Conservation (phyloP, 2,113 vertebrate genomes). For the Spermophilus dauricus region DNA sequence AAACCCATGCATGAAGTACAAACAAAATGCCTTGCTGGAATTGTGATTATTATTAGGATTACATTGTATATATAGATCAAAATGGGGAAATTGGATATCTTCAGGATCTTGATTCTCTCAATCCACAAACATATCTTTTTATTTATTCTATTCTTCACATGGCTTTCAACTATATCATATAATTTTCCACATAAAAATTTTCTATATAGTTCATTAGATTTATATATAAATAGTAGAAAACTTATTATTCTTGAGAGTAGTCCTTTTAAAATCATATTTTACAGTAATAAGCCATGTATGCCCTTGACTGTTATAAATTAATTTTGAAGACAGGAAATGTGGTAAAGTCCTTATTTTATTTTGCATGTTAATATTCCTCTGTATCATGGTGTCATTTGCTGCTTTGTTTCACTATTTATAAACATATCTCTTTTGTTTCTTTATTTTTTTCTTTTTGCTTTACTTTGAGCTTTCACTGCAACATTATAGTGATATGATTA, state of each 20-base stretch:
- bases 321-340: neutral
- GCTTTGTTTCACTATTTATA: neutral
- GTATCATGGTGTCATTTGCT: neutral
- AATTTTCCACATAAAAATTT: neutral
- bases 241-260: neutral
- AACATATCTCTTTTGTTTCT: neutral
- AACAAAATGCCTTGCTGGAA: neutral
- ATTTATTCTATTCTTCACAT: neutral
- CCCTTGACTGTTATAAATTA: neutral
- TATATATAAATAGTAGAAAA: neutral
- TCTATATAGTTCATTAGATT: neutral
- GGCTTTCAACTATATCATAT: neutral
- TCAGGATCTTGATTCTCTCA: neutral
- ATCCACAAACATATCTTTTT: neutral
- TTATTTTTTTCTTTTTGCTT: neutral
- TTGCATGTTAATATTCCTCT: neutral
- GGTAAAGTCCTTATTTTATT: neutral
- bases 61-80: neutral
- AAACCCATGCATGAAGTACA: neutral
- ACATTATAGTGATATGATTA: neutral
- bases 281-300: neutral
- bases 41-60: neutral
- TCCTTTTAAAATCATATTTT: neutral
- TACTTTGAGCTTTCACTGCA: neutral
- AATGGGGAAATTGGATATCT: neutral